Base-by-base conservation (phyloP, 2,888 invertebrate genomes). In the Spilosoma lubricipeda region DNA sequence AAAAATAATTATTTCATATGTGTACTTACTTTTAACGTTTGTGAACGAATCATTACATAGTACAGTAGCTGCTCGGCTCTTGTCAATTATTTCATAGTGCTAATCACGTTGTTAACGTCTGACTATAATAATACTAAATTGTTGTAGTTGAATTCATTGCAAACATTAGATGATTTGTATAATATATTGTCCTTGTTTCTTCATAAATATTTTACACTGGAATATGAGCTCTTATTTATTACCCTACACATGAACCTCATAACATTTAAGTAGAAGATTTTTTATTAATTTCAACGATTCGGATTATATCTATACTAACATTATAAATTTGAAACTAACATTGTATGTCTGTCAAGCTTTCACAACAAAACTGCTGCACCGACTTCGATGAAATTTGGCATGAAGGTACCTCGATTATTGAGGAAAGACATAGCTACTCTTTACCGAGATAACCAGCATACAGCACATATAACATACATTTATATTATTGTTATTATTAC, bases 121-220 rank as follows among this genome's bases (percentile, higher is more conserved):
- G 86, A 87, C 88, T 89, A 86, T 87, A 86, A 87, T 87, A 86
- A 91, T 91, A 91, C 91, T 92, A 88, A 91, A 92, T 93, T 93
- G 94, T 94, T 94, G 92, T 94, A 94, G 92, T 93, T 93, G 82
- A 91, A 92, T 91, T 92, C 90, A 92, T 91, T 92, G 91, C 90
- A 88, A 94, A 91, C 94, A 92, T 91, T 93, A 93, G 92, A 94
- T 93, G 91, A 91, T 92, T 83, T 85, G 91, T 94, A 92, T 94
- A 93, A 93, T 93, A 94, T 95, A 93, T 95, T 94, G 90, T 93
- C 90, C 92, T 93, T 94, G 94, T 95, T 95, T 96, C 93, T 96
- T 96, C 91, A 96, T 94, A 94, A 94, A 95, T 93, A 94, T 93
- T 95, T 95, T 94, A 94, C 93, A 94, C 90, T 86, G 91, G 91